Conservation (phyloP, 2,888 invertebrate genomes). For the Psylliodes chrysocephalus region DNA sequence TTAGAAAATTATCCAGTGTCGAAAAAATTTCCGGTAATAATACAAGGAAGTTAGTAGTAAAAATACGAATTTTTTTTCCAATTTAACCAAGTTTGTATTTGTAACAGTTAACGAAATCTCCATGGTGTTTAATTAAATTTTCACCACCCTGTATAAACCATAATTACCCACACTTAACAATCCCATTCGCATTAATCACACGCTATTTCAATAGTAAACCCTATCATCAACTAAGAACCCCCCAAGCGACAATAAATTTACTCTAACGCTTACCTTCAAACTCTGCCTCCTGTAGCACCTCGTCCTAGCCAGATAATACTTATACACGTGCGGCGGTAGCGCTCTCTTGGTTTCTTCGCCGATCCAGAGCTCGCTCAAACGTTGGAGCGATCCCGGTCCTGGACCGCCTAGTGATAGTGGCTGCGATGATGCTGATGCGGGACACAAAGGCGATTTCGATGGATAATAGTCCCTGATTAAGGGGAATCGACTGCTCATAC, state of each 20-base stretch:
- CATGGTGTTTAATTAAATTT: too few species aligned
- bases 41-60: too few species aligned
- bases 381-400: constrained; percentile 23
- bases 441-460: constrained; percentile 55
- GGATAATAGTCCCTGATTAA: constrained; percentile 62
- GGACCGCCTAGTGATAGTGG: constrained; percentile 40
- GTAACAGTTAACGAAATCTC: too few species aligned
- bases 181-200: not conserved
- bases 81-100: too few species aligned
- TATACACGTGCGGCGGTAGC: constrained; percentile 73
- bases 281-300: constrained; percentile 62
- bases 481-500: constrained; percentile 60
- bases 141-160: too few species aligned
- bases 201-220: constrained; percentile 5
- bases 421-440: constrained; percentile 55
- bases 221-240: not conserved
- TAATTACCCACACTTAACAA: too few species aligned
- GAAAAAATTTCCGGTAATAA: too few species aligned
- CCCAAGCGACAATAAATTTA: constrained; percentile 3
- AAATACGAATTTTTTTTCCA: too few species aligned
- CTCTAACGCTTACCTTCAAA: constrained; percentile 59
- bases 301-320: constrained; percentile 70
- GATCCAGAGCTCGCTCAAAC: constrained; percentile 67
- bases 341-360: constrained; percentile 74
- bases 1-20: too few species aligned